Conservation (phyloP, 2,797 vertebrate species). For the Onychomys leucogaster region DNA sequence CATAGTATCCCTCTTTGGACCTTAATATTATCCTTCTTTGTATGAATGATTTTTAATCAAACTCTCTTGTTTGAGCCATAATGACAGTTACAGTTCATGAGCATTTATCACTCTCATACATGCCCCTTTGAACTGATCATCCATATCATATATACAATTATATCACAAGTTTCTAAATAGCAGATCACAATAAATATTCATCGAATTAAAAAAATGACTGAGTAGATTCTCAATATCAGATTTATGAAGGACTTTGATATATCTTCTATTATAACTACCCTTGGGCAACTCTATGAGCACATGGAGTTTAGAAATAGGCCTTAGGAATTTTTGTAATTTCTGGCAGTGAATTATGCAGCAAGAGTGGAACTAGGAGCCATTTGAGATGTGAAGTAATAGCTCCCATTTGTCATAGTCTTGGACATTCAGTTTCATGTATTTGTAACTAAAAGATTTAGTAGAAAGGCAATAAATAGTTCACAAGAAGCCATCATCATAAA, state of each 20-base stretch:
- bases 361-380: constrained; percentile 67
- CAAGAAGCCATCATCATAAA: constrained; percentile 33
- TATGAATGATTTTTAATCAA: background rate
- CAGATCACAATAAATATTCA: background rate
- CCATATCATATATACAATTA: background rate
- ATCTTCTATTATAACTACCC: constrained; percentile 56
- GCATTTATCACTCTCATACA: background rate
- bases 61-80: background rate
- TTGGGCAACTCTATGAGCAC: background rate
- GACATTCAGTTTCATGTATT: constrained; percentile 71
- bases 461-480: constrained; percentile 58
- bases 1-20: background rate
- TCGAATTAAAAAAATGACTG: constrained; percentile 20
- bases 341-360: constrained; percentile 71
- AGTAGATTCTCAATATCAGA: background rate
- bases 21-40: background rate
- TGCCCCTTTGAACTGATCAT: background rate
- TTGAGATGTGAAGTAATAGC: constrained; percentile 80
- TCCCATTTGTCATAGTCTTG: constrained; percentile 79
- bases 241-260: constrained; percentile 32
- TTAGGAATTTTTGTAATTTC: constrained; percentile 68
- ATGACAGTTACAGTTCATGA: background rate
- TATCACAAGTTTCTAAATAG: background rate
- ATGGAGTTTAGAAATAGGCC: constrained; percentile 50
- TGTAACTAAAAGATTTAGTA: constrained; percentile 71